These are phyloP conservation scores for Euclidia mi DNA, from an alignment of 2,888 invertebrate genomes.

Conservation along the genomic window DNA sequence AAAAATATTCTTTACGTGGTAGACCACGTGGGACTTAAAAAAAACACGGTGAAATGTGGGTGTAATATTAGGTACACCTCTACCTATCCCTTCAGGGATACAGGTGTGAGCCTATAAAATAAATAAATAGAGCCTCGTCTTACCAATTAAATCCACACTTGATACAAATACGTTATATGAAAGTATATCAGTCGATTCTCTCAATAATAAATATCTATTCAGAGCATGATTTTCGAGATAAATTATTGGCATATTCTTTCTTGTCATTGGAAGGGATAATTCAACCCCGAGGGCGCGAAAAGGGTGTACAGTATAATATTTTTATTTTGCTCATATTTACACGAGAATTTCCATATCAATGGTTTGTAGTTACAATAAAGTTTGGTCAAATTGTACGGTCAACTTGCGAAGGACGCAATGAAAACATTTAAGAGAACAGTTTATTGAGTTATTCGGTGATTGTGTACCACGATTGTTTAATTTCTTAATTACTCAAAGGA, in stretches of 20 bases:
- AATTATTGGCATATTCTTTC: constrained; percentile 29
- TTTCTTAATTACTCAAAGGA: constrained; percentile 71
- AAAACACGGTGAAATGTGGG: no score
- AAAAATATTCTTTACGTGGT: no score
- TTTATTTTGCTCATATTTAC: constrained; percentile 37
- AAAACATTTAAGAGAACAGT: constrained; percentile 47
- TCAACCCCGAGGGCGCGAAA: constrained; percentile 19
- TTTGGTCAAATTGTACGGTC: constrained; percentile 35
- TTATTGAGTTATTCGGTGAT: constrained; percentile 56
- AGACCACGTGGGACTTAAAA: no score
- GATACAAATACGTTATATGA: background rate
- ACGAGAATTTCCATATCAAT: constrained; percentile 37
- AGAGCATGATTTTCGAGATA: constrained; percentile 19
- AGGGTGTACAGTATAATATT: constrained; percentile 19
- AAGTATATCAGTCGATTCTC: constrained; percentile 1
- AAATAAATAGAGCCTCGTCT: background rate
- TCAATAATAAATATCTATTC: constrained; percentile 18
- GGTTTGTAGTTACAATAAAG: constrained; percentile 32
- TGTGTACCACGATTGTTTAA: constrained; percentile 49
- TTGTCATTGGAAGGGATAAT: constrained; percentile 22
- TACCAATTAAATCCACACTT: no score
- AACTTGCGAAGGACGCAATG: constrained; percentile 29
- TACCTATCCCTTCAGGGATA: no score
- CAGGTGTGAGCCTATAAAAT: no score
- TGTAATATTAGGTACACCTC: no score